Conservation (phyloP, 2,113 vertebrate species). For the Megaceryle torquata region DNA sequence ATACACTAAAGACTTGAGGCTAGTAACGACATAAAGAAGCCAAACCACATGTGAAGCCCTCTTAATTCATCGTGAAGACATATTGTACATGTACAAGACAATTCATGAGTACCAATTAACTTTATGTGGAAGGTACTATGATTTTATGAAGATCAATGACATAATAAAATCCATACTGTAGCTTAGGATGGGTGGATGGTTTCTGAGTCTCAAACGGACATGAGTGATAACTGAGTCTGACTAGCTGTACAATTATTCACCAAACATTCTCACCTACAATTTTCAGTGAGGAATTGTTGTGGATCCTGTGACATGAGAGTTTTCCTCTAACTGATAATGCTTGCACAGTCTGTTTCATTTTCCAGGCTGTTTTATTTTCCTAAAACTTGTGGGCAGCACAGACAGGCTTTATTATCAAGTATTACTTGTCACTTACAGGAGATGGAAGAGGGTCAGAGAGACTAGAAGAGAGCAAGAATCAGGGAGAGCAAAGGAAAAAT, state of each 20-base stretch:
- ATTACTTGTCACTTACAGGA: neutral
- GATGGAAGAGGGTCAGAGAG: neutral
- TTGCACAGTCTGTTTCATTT: neutral
- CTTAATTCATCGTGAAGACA: slow-evolving; percentile 5
- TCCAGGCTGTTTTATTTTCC: neutral
- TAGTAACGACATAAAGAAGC: neutral
- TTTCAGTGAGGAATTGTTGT: neutral
- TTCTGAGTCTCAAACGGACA: neutral
- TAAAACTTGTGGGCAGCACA: neutral
- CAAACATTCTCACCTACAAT: neutral
- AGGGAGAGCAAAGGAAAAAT: neutral
- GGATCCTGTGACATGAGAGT: neutral
- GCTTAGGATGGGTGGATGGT: neutral
- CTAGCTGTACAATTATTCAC: neutral
- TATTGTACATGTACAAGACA: neutral
- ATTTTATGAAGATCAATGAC: slow-evolving; percentile 41
- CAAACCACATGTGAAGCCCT: neutral
- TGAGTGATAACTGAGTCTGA: neutral
- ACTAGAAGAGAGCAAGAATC: neutral
- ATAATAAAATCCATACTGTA: neutral
- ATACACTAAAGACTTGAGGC: neutral
- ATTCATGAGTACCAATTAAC: slow-evolving; percentile 10
- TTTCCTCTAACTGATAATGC: neutral
- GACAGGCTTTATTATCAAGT: neutral
- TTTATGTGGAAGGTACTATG: slow-evolving; percentile 21